phyloP scores from a whole-genome alignment of 2,113 vertebrate species.

The Halcyon senegalensis region DNA sequence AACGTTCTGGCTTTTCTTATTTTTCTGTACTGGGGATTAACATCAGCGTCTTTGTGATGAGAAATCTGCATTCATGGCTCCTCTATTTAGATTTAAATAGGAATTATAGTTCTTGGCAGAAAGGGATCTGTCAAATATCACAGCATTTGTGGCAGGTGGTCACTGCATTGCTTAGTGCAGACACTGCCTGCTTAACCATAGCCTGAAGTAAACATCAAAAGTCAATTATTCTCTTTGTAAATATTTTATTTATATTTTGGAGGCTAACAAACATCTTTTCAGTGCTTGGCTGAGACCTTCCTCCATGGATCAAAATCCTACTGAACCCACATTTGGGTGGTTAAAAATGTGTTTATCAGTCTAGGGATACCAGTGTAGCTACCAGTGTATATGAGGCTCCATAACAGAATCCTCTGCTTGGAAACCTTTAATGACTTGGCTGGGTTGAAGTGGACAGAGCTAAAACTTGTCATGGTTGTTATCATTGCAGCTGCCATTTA shows the following conservation, averaged over 20 bases:
- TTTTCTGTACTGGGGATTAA: slow-evolving; percentile 68
- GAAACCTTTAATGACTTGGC: slow-evolving; percentile 53
- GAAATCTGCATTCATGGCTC: slow-evolving; percentile 66
- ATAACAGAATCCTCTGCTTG: slow-evolving; percentile 7
- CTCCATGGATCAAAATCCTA: slow-evolving; percentile 8
- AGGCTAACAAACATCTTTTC: slow-evolving; percentile 47
- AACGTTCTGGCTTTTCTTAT: slow-evolving; percentile 68
- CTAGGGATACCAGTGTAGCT: not conserved
- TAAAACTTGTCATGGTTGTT: slow-evolving; percentile 61
- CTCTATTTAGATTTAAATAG: slow-evolving; percentile 72
- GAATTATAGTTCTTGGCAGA: slow-evolving; percentile 72
- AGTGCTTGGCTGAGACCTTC: slow-evolving; percentile 18
- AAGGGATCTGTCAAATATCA: slow-evolving; percentile 65
- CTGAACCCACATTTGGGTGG: not conserved
- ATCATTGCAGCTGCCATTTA: slow-evolving; percentile 62
- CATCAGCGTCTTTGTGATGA: slow-evolving; percentile 66
- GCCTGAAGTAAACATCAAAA: slow-evolving; percentile 67
- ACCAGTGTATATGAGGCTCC: not conserved
- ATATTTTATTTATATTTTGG: slow-evolving; percentile 64
- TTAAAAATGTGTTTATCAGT: not conserved
- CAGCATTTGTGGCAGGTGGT: slow-evolving; percentile 71
- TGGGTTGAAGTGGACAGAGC: slow-evolving; percentile 48
- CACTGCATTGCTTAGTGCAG: slow-evolving; percentile 56
- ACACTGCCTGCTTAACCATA: slow-evolving; percentile 61
- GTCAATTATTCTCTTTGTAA: slow-evolving; percentile 67